Base-by-base conservation (phyloP, 2,113 vertebrate species). In the Saimiri boliviensis region DNA sequence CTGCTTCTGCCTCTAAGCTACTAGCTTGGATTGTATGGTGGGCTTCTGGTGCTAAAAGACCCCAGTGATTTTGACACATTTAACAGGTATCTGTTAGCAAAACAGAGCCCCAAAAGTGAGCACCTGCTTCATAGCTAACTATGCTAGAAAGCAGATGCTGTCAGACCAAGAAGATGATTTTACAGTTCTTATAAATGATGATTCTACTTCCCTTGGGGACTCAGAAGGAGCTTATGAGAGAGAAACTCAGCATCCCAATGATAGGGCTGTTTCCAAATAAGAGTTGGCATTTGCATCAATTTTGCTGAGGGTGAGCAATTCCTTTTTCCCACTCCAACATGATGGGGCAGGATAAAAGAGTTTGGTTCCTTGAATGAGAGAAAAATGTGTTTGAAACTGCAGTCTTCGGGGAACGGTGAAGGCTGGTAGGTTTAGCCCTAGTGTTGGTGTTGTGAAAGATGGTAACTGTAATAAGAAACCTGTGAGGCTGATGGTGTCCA, bases 101-200 rank as follows among this genome's bases (percentile, higher is more conserved):
- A 92, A 60, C 47, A 27, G 49, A 93, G 71, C 54, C 52, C 79
- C 52, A n/a, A 47, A 73, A n/a, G 58, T 42, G 63, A 74, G 56
- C 23, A 85, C 66, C 37, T 94, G 68, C 76, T 95, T 68, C 23
- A 2, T 0, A 79, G 71, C 73, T 35, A 93, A 87, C 77, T 42
- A 1, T 86, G 73, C 63, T 74, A 60, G 88, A 71, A 91, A 91
- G 85, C 70, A 88, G 88, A 76, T 60, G 21, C 70, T 74, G 92
- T 97, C 87, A 96, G 74, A 60, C 14, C 1, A 14, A 86, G 66
- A 60, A 96, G 79, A 94, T 52, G 40, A 83, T 97, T 97, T 95
- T 97, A 94, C 95, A 97, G 92, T 83, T 94, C 96, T 95, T 96
- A 95, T 89, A 96, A 97, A 96, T 96, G 94, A 96, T 95, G 92